phyloP scores from a whole-genome alignment of 2,888 invertebrate species.

The Ormyrus nitidulus region DNA sequence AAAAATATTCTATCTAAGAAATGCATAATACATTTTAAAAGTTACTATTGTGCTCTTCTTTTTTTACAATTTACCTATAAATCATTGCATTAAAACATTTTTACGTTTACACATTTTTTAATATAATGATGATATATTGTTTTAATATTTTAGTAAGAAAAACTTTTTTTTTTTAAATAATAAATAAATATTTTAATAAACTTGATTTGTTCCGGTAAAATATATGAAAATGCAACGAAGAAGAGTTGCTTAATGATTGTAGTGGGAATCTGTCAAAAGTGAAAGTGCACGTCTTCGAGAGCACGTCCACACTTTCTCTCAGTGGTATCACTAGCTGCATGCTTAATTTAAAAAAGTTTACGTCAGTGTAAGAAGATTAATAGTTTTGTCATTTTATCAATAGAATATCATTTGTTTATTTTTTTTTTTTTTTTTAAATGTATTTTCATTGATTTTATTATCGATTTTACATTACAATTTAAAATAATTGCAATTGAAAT shows the following conservation, averaged over 20 bases:
- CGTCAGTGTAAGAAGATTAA: constrained; percentile 51
- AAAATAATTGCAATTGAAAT: neutral
- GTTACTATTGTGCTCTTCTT: constrained; percentile 9
- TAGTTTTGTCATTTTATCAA: constrained; percentile 4
- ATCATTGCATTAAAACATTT: neutral
- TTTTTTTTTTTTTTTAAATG: neutral
- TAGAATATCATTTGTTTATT: neutral
- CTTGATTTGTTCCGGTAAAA: constrained; percentile 7
- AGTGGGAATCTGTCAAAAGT: constrained; percentile 66
- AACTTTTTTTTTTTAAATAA: constrained; percentile 2
- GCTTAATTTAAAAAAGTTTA: constrained; percentile 61
- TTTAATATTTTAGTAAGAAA: no score
- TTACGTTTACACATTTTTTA: neutral
- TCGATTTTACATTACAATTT: neutral
- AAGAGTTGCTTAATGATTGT: constrained; percentile 63
- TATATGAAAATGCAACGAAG: constrained; percentile 51
- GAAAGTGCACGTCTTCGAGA: constrained; percentile 65
- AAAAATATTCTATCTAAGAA: constrained; percentile 41
- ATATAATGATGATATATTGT: neutral
- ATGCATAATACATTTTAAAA: constrained; percentile 29
- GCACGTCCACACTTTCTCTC: constrained; percentile 70
- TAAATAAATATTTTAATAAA: neutral
- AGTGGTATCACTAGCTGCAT: constrained; percentile 63
- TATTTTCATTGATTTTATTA: neutral
- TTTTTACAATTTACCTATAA: neutral